Evolutionary conservation across 2,797 vertebrate genomes (phyloP), one percentile per base, ranked within the genome.

Genomic region (Crocodylus rhombifer): DNA sequence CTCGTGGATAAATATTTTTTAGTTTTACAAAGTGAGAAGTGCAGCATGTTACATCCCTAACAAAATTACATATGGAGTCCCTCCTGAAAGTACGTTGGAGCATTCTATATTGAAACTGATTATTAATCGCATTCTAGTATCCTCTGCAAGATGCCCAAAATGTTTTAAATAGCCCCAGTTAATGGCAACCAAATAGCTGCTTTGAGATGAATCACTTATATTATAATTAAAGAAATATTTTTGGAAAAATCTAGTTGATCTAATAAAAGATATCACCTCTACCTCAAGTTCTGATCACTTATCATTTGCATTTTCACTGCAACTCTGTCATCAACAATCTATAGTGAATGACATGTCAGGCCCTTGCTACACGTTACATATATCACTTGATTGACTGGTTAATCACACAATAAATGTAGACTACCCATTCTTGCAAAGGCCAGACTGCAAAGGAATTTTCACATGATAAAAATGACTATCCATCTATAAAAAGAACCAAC

Each of bases 41-140:
- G 21, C 58, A 7, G 0, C 0, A 4, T 1, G 36, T 51, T 51
- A 51, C 10, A 80, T 17, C 3, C 2, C 74, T 77, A 83, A 65
- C 73, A 87, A 85, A 26, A 63, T 6, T 23, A 20, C 77, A 3
- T 18, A 67, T 63, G 77, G 28, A 28, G 26, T n/a, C n/a, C 26
- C 17, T 64, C 63, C 28, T 5, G 6, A 5, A 14, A 0, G 0
- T 2, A 51, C n/a, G 60, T 30, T 8, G 28, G 79, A 74, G 23
- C 5, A 12, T 57, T 74, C 69, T 30, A 0, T 73, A 62, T 56
- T 51, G 86, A 60, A 58, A 16, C 57, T 14, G 28, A 15, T 36
- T 5, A 0, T n/a, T 36, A 25, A 0, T 33, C 84, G 76, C 61
- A 14, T 7, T 3, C 36, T 73, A 28, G 61, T 57, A 84, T 21